phyloP scores from a whole-genome alignment of 1,140 invertebrate genomes.

The Neodiprion lecontei region DNA sequence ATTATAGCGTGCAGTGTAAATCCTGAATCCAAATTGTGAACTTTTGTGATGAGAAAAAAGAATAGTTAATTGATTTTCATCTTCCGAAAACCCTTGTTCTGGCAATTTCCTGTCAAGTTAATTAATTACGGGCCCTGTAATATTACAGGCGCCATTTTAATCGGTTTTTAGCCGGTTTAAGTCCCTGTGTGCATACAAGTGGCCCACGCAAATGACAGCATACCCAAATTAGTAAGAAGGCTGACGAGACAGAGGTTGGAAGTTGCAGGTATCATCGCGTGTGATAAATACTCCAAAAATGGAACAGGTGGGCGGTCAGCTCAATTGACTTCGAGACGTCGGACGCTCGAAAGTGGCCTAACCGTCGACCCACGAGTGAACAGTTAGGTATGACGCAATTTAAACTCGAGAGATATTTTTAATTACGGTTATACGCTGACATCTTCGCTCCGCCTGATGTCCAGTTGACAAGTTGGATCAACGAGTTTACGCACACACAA shows the following conservation, averaged over 20 bases:
- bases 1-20: no score
- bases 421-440: background rate
- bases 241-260: background rate
- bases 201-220: background rate
- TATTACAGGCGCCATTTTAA: background rate
- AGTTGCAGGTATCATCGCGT: slow-evolving; percentile 1
- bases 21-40: no score
- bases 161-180: background rate
- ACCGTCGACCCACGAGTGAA: slow-evolving; percentile 30
- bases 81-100: background rate
- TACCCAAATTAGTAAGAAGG: background rate
- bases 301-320: background rate
- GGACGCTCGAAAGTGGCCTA: background rate
- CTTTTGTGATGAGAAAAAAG: no score
- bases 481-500: background rate
- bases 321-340: background rate
- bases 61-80: no score
- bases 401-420: slow-evolving; percentile 18
- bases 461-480: background rate
- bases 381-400: slow-evolving; percentile 45
- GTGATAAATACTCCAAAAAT: slow-evolving; percentile 37
- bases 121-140: background rate
- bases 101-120: background rate
- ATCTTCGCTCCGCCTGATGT: slow-evolving; percentile 36
- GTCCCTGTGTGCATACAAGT: background rate